Conservation (phyloP, 2,888 invertebrate species). For the Lymantria dispar region DNA sequence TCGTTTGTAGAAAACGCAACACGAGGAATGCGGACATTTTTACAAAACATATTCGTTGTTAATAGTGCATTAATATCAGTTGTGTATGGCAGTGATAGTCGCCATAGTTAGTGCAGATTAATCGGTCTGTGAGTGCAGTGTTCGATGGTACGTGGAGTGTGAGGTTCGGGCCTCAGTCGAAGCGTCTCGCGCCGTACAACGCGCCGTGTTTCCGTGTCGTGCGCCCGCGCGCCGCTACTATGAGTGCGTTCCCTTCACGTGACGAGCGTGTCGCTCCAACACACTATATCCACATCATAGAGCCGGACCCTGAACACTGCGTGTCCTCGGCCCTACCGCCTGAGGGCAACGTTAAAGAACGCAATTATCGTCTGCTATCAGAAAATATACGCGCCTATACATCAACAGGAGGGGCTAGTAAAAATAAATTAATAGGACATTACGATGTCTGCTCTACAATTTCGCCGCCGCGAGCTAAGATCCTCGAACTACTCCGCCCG, state of each 20-base stretch:
- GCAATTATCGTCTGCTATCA: constrained; percentile 62
- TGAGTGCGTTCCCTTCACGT: constrained; percentile 46
- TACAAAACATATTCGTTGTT: constrained; percentile 9
- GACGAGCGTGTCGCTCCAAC: constrained; percentile 40
- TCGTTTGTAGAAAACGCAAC: constrained; percentile 12
- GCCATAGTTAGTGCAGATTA: constrained; percentile 5
- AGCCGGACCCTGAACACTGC: constrained; percentile 56
- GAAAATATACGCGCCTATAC: constrained; percentile 66
- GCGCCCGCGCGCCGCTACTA: constrained; percentile 31
- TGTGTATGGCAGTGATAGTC: constrained; percentile 7
- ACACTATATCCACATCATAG: constrained; percentile 56
- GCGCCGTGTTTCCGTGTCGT: constrained; percentile 14
- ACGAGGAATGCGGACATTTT: constrained; percentile 11
- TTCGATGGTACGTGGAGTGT: background rate
- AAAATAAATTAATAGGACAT: constrained; percentile 62
- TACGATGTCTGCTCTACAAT: constrained; percentile 60
- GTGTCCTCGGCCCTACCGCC: constrained; percentile 50
- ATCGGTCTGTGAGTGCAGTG: constrained; percentile 7
- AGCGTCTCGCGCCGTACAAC: constrained; percentile 4
- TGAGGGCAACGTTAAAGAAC: constrained; percentile 64
- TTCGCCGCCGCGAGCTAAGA: constrained; percentile 63
- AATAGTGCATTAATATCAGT: constrained; percentile 11
- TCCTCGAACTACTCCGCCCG: constrained; percentile 66
- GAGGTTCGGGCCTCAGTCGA: background rate
- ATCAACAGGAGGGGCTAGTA: constrained; percentile 62